A percentile compares a stretch with the other conserved stretches of the same genome.
Evolutionary conservation across 1,140 invertebrate species (phyloP).

Genomic region (Babylonia areolata): DNA sequence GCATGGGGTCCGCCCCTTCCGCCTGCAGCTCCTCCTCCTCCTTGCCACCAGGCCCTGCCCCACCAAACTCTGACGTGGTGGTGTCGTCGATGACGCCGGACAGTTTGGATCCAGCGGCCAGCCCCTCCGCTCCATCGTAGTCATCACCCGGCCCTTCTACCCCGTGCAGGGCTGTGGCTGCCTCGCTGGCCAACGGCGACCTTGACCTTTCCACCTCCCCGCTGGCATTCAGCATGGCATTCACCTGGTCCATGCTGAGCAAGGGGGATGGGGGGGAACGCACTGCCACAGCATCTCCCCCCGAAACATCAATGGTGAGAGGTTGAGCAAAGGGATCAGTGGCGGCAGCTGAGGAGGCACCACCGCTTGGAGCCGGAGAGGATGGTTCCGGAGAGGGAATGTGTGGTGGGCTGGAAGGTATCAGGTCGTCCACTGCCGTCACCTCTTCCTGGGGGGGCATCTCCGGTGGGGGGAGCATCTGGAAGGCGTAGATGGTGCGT

Average conservation of each 20-base stretch:
- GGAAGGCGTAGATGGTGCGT: slow-evolving; percentile 75
- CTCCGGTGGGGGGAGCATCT: slow-evolving; percentile 57
- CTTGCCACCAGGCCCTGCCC: background rate
- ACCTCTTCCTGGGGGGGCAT: background rate
- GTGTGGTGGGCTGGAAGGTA: background rate
- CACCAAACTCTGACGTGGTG: too few relatives aligned
- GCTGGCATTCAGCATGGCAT: background rate
- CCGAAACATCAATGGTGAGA: background rate
- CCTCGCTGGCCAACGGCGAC: background rate
- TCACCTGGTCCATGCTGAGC: background rate
- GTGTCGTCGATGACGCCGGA: too few relatives aligned
- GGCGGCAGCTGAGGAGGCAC: background rate
- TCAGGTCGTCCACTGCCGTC: background rate
- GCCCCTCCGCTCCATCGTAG: background rate
- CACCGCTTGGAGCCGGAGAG: background rate
- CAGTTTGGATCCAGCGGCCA: background rate
- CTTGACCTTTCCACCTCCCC: background rate
- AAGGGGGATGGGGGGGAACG: background rate
- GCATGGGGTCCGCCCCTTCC: background rate
- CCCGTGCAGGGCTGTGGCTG: background rate
- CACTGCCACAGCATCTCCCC: slow-evolving; percentile 7
- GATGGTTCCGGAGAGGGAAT: background rate
- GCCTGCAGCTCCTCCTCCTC: background rate
- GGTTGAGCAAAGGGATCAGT: background rate
- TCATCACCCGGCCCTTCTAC: background rate